Conservation (phyloP, 2,113 vertebrate genomes). For the Alligator sinensis region DNA sequence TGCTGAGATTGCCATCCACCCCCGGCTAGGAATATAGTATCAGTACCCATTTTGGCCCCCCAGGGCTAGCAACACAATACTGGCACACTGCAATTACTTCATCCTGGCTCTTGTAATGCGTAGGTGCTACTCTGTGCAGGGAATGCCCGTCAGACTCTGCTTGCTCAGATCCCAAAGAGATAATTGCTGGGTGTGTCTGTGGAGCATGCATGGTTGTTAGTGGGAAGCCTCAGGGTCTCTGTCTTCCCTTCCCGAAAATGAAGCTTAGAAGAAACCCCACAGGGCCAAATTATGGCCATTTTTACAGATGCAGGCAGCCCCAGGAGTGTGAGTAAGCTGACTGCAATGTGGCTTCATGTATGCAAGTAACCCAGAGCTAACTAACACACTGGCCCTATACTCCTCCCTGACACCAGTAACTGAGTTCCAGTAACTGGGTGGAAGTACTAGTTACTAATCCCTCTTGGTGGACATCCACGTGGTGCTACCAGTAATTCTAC, state of each 20-base stretch:
- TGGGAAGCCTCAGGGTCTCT: neutral
- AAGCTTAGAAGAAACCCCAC: neutral
- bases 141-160: neutral
- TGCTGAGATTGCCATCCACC: neutral
- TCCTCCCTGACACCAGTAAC: neutral
- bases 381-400: neutral
- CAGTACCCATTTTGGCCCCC: neutral
- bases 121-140: neutral
- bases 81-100: neutral
- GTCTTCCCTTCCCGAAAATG: neutral
- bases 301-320: neutral
- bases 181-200: neutral
- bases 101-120: neutral
- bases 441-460: neutral
- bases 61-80: neutral
- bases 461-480: neutral
- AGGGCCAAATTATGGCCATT: neutral
- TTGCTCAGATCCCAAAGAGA: neutral
- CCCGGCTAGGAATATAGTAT: neutral
- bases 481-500: neutral
- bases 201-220: neutral
- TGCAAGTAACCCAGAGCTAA: neutral
- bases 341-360: neutral
- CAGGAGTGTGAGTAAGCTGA: neutral
- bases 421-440: neutral